phyloP scores from a whole-genome alignment of 2,888 invertebrate species.

The Nematopogon swammerdamellus region DNA sequence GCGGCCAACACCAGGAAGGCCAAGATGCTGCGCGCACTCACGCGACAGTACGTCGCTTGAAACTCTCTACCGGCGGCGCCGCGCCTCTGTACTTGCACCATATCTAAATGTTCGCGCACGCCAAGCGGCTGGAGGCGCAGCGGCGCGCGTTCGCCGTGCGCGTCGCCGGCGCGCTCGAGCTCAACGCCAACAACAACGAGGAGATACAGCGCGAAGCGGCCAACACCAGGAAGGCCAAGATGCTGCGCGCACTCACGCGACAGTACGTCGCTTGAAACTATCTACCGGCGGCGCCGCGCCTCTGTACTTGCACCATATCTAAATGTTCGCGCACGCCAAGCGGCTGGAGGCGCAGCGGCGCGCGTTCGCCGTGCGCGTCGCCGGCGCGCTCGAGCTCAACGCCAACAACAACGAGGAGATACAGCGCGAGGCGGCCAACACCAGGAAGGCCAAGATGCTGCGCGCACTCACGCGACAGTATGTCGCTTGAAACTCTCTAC shows the following conservation, averaged over 20 bases:
- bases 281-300: too few species aligned
- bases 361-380: conserved; percentile 77
- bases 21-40: conserved; percentile 80
- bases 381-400: conserved; percentile 89
- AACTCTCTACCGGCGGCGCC: too few species aligned
- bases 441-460: conserved; percentile 80
- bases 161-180: conserved; percentile 84
- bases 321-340: too few species aligned
- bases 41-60: conserved; percentile 74
- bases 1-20: conserved; percentile 85
- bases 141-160: conserved; percentile 79
- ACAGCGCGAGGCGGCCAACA: conserved; percentile 85
- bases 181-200: conserved; percentile 94
- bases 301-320: too few species aligned
- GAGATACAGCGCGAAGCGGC: conserved; percentile 92
- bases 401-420: conserved; percentile 96
- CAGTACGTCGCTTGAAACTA: conserved; percentile 72
- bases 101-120: too few species aligned
- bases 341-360: conserved; percentile 86
- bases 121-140: conserved; percentile 82
- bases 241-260: conserved; percentile 82
- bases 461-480: conserved; percentile 86
- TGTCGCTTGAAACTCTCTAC: conserved; percentile 60
- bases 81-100: too few species aligned
- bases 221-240: conserved; percentile 78